Conservation (phyloP, 2,797 vertebrate genomes). For the Semaprochilodus insignis region DNA sequence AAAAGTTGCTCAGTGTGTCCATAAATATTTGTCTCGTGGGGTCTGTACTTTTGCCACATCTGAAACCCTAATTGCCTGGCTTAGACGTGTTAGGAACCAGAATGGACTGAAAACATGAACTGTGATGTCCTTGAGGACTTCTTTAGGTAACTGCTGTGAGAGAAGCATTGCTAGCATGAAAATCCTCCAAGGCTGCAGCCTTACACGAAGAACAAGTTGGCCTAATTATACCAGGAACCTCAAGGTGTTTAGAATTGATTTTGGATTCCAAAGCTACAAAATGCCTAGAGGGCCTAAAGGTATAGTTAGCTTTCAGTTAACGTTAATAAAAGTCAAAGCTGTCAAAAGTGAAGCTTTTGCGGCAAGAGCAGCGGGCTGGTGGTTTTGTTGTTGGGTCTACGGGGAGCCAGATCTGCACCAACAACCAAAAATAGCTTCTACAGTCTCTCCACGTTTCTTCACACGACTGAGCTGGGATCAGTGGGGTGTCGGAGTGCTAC, state of each 20-base stretch:
- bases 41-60: neutral
- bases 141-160: neutral
- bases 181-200: constrained; percentile 7
- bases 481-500: constrained; percentile 50
- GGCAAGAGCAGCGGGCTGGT: constrained; percentile 7
- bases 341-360: constrained; percentile 15
- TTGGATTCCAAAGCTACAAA: neutral
- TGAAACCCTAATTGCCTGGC: constrained; percentile 1
- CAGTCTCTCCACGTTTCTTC: constrained; percentile 20
- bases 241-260: constrained; percentile 2
- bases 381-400: constrained; percentile 27
- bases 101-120: neutral
- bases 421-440: constrained; percentile 17
- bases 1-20: neutral
- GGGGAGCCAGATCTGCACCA: constrained; percentile 15
- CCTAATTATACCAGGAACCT: neutral
- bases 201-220: neutral
- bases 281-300: constrained; percentile 10
- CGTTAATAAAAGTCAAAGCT: constrained; percentile 4
- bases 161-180: neutral
- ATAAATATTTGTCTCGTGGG: neutral
- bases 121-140: neutral
- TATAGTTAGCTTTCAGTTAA: neutral
- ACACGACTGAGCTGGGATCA: constrained; percentile 53
- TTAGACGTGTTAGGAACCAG: constrained; percentile 14